Percentiles rank a stretch among this genome's conserved stretches.
Evolutionary conservation across 2,888 invertebrate species (phyloP).

Genomic region (Hartigia nigra): DNA sequence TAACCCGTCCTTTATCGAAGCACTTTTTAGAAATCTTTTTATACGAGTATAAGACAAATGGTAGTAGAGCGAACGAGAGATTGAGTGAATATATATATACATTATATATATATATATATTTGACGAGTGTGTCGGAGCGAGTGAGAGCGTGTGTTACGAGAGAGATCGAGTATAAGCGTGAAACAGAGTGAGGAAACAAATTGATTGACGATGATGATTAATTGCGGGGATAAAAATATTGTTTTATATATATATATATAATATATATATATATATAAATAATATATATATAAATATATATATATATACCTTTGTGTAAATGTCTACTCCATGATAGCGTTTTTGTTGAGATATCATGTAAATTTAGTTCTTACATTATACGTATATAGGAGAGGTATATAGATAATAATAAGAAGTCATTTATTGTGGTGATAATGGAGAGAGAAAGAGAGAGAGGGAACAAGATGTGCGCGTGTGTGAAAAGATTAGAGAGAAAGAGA

Average conservation of each 20-base stretch:
- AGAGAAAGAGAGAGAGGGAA: background rate
- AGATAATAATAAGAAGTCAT: conserved; percentile 7
- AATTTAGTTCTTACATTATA: conserved; percentile 56
- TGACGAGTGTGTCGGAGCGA: background rate
- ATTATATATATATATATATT: background rate
- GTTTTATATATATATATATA: conserved; percentile 64
- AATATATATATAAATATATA: no score
- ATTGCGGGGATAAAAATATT: conserved; percentile 55
- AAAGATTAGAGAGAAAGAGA: background rate
- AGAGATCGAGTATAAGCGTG: background rate
- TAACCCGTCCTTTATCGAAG: conserved; percentile 50
- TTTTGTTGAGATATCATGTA: conserved; percentile 65
- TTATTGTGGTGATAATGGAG: background rate
- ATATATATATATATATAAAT: no score
- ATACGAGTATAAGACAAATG: conserved; percentile 53
- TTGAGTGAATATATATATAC: background rate
- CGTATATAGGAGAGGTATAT: conserved; percentile 40
- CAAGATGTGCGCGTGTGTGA: background rate
- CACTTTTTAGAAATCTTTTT: conserved; percentile 48
- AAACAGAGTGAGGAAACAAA: background rate
- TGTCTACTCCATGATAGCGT: conserved; percentile 61
- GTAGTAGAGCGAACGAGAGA: conserved; percentile 5
- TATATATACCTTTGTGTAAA: conserved; percentile 63
- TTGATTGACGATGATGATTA: conserved; percentile 33
- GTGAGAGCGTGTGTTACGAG: background rate